Percentiles rank a stretch among this genome's conserved stretches.
These are phyloP conservation scores for Nothocercus nigrocapillus DNA, from an alignment of 2,113 vertebrate species.

Conservation along the genomic window DNA sequence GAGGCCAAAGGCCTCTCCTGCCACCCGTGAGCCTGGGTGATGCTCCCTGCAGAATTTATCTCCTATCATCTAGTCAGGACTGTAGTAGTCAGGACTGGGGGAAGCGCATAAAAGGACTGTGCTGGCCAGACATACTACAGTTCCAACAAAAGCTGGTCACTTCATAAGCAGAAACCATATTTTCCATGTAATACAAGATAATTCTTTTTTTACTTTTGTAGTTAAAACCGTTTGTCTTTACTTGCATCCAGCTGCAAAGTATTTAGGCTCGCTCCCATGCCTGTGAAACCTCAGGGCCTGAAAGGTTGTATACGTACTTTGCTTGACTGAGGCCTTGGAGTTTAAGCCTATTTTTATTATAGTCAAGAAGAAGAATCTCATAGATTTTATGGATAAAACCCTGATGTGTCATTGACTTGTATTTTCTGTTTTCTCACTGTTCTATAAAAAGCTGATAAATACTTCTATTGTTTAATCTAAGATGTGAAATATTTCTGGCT, in stretches of 20 bases:
- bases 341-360: neutral
- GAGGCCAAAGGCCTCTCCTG: neutral
- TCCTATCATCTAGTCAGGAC: neutral
- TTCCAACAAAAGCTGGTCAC: accelerated
- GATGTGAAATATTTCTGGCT: neutral
- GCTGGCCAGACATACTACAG: neutral
- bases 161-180: neutral
- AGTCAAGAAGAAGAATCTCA: neutral
- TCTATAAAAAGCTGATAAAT: neutral
- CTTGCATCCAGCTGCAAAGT: neutral
- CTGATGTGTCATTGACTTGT: neutral
- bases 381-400: neutral
- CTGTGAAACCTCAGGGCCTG: neutral
- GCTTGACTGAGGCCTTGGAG: neutral
- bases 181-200: neutral
- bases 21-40: neutral
- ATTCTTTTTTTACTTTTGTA: neutral
- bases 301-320: neutral
- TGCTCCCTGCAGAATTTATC: neutral
- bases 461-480: neutral
- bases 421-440: neutral
- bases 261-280: neutral
- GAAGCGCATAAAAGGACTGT: neutral
- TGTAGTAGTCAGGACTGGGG: neutral
- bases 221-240: neutral